Evolutionary conservation across 1,140 invertebrate species (phyloP).

Genomic region (Tachypleus tridentatus): DNA sequence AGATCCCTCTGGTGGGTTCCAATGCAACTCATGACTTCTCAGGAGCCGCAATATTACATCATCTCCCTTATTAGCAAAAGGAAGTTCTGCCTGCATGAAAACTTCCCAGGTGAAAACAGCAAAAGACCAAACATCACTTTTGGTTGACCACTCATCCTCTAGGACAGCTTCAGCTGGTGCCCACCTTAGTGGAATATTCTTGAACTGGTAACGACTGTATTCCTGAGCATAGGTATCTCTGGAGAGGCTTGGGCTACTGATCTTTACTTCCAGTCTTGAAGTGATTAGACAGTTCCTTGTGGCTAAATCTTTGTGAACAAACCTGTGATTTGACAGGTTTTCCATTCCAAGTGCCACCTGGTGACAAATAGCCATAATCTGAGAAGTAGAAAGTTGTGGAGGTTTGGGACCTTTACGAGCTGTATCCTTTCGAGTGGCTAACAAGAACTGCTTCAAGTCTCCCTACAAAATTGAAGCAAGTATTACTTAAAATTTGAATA

Average conservation of each 20-base stretch:
- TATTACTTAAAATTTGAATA: too few species aligned
- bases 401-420: slow-evolving; percentile 33
- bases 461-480: slow-evolving; percentile 43
- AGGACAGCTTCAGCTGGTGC: slow-evolving; percentile 73
- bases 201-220: slow-evolving; percentile 29
- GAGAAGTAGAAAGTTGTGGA: slow-evolving; percentile 50
- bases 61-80: slow-evolving; percentile 30
- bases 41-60: slow-evolving; percentile 10
- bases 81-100: slow-evolving; percentile 73
- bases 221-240: slow-evolving; percentile 34
- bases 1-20: background rate
- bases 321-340: slow-evolving; percentile 55
- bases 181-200: slow-evolving; percentile 69
- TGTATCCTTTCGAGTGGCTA: slow-evolving; percentile 57
- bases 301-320: slow-evolving; percentile 78
- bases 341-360: slow-evolving; percentile 77
- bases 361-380: slow-evolving; percentile 55
- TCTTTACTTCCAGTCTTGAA: slow-evolving; percentile 66
- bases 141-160: slow-evolving; percentile 82
- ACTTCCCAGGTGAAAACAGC: slow-evolving; percentile 87
- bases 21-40: slow-evolving; percentile 8
- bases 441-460: slow-evolving; percentile 85
- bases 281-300: slow-evolving; percentile 82
- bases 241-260: slow-evolving; percentile 63
- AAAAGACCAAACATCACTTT: slow-evolving; percentile 88